Conservation (phyloP, 2,888 invertebrate species). For the Bembecia ichneumoniformis region DNA sequence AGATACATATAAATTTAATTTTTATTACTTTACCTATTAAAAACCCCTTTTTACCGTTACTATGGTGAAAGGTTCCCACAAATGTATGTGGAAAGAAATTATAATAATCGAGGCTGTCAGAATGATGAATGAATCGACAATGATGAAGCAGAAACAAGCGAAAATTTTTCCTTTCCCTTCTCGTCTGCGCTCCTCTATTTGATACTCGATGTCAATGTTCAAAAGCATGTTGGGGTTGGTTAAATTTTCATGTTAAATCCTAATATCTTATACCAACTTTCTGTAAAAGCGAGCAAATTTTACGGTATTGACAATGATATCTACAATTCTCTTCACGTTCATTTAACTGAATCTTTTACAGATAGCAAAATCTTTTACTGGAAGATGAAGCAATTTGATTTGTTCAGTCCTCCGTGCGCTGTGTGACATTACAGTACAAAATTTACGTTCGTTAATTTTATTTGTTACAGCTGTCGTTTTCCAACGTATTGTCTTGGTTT, state of each 20-base stretch:
- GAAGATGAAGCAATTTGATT: constrained; percentile 28
- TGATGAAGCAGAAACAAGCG: constrained; percentile 46
- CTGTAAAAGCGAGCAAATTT: too few species aligned
- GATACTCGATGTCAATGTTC: not conserved
- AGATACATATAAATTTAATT: too few species aligned
- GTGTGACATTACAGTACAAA: constrained; percentile 12
- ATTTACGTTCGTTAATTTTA: constrained; percentile 16
- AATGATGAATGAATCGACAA: constrained; percentile 50
- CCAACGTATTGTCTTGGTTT: constrained; percentile 8
- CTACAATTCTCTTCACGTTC: constrained; percentile 15
- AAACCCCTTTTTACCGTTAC: constrained; percentile 1
- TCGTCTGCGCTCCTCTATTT: not conserved
- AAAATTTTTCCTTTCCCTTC: constrained; percentile 12
- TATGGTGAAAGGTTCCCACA: constrained; percentile 8
- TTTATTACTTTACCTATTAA: not conserved
- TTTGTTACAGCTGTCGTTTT: constrained; percentile 18
- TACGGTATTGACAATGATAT: too few species aligned
- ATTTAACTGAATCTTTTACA: constrained; percentile 21
- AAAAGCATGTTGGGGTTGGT: constrained; percentile 3
- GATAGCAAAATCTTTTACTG: constrained; percentile 22
- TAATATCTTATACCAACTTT: too few species aligned
- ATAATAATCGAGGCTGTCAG: constrained; percentile 54
- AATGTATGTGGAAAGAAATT: constrained; percentile 31
- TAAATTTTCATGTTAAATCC: not conserved
- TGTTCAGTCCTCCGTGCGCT: constrained; percentile 13